A percentile compares a stretch with the other conserved stretches of the same genome.
Conservation (phyloP, 2,888 invertebrate genomes). For the Danaus chrysippus region DNA sequence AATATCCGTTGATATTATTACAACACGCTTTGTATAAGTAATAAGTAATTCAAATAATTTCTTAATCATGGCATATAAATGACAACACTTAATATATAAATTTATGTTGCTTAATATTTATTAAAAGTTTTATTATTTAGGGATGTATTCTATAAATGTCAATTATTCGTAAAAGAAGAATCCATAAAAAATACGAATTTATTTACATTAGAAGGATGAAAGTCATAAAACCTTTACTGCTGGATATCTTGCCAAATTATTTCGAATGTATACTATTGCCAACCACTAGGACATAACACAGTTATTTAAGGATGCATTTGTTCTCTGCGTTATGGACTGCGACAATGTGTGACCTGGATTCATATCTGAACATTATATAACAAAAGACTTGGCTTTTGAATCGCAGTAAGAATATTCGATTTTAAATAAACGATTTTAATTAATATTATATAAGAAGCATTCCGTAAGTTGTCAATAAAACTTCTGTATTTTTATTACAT, state of each 20-base stretch:
- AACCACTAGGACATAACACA: slow-evolving; percentile 14
- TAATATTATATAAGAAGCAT: too few relatives aligned
- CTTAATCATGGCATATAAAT: too few relatives aligned
- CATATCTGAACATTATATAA: slow-evolving; percentile 21
- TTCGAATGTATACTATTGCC: slow-evolving; percentile 11
- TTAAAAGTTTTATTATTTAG: too few relatives aligned
- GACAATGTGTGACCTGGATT: slow-evolving; percentile 26
- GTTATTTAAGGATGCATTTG: slow-evolving; percentile 18
- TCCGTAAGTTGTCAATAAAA: too few relatives aligned
- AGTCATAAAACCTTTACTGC: background rate
- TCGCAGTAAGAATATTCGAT: slow-evolving; percentile 3
- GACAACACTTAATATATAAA: too few relatives aligned
- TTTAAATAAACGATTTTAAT: background rate
- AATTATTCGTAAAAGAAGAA: background rate
- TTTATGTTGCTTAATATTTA: too few relatives aligned
- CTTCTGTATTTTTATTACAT: too few relatives aligned
- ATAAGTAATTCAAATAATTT: background rate
- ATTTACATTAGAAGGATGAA: background rate
- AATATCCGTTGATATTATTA: background rate
- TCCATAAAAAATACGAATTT: background rate
- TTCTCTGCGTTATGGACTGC: slow-evolving; percentile 19
- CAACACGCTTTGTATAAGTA: background rate
- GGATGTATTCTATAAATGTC: too few relatives aligned
- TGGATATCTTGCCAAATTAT: slow-evolving; percentile 18
- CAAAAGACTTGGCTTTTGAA: slow-evolving; percentile 8